These are phyloP conservation scores for Stenichneumon culpator DNA, from an alignment of 2,888 invertebrate genomes.

Conservation along the genomic window DNA sequence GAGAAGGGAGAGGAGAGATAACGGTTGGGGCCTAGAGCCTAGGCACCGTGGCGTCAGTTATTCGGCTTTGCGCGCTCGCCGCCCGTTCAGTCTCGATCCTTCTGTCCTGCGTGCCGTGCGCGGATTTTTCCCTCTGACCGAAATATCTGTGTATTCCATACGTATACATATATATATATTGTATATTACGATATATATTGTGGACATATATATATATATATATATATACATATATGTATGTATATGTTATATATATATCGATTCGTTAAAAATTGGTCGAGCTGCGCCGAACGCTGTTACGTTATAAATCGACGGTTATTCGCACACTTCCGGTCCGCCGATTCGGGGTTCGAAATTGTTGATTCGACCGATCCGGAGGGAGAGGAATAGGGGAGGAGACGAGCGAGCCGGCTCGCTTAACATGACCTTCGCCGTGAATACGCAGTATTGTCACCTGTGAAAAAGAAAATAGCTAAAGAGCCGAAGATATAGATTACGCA, in stretches of 20 bases:
- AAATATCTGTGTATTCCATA: too few relatives aligned
- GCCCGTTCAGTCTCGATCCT: slow-evolving; percentile 65
- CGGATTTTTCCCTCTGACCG: slow-evolving; percentile 5
- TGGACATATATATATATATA: not conserved
- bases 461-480: not conserved
- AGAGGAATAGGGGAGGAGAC: slow-evolving; percentile 32
- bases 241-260: not conserved
- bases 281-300: not conserved
- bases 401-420: slow-evolving; percentile 38
- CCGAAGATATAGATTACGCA: not conserved
- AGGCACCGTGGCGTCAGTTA: slow-evolving; percentile 73
- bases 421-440: slow-evolving; percentile 54
- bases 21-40: slow-evolving; percentile 70
- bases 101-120: slow-evolving; percentile 56
- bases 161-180: too few relatives aligned
- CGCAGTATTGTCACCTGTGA: slow-evolving; percentile 43
- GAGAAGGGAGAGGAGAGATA: slow-evolving; percentile 61
- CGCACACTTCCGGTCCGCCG: not conserved
- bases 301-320: slow-evolving; percentile 6
- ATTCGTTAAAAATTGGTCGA: not conserved
- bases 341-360: slow-evolving; percentile 7
- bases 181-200: too few relatives aligned
- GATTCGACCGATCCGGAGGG: slow-evolving; percentile 1
- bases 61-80: slow-evolving; percentile 71
- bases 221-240: not conserved